Conservation (phyloP, 2,888 invertebrate species). For the Hirtodrosophila histrioides region DNA sequence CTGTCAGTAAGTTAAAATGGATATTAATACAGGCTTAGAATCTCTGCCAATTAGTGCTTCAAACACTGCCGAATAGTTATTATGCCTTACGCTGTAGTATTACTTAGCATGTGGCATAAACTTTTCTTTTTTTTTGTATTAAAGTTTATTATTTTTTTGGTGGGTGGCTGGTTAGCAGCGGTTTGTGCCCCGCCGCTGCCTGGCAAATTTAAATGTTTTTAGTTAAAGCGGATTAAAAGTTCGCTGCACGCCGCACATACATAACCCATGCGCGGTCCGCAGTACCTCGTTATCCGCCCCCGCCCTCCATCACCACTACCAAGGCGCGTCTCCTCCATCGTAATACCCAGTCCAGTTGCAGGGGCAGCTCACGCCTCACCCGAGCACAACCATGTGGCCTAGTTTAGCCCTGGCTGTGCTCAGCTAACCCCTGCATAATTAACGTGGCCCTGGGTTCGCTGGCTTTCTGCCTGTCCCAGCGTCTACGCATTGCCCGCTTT, state of each 20-base stretch:
- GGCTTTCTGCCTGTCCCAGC: conserved; percentile 15
- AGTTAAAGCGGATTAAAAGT: conserved; percentile 80
- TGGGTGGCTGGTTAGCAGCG: conserved; percentile 45
- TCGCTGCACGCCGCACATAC: conserved; percentile 80
- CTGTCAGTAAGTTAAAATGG: too few relatives aligned
- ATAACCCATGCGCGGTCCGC: conserved; percentile 69
- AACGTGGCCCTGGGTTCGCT: conserved; percentile 54
- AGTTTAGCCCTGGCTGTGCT: conserved; percentile 68
- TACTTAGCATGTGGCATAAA: conserved; percentile 48
- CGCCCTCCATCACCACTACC: too few relatives aligned
- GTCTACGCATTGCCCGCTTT: conserved; percentile 64
- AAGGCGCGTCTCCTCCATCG: neutral
- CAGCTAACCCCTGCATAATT: conserved; percentile 69
- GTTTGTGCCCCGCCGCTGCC: conserved; percentile 30
- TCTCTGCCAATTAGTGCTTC: neutral
- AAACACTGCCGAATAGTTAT: conserved; percentile 24
- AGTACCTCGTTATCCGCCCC: conserved; percentile 9
- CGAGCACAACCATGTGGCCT: conserved; percentile 70
- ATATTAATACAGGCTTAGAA: too few relatives aligned
- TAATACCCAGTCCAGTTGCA: conserved; percentile 29
- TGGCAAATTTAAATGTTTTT: conserved; percentile 79
- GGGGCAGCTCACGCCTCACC: conserved; percentile 1
- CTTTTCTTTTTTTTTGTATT: conserved; percentile 63
- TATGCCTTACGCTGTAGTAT: conserved; percentile 37
- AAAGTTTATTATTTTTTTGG: conserved; percentile 19